A percentile compares a stretch with the other conserved stretches of the same genome.
Evolutionary conservation across 2,797 vertebrate genomes (phyloP).

Genomic region (Chloroceryle amazona): DNA sequence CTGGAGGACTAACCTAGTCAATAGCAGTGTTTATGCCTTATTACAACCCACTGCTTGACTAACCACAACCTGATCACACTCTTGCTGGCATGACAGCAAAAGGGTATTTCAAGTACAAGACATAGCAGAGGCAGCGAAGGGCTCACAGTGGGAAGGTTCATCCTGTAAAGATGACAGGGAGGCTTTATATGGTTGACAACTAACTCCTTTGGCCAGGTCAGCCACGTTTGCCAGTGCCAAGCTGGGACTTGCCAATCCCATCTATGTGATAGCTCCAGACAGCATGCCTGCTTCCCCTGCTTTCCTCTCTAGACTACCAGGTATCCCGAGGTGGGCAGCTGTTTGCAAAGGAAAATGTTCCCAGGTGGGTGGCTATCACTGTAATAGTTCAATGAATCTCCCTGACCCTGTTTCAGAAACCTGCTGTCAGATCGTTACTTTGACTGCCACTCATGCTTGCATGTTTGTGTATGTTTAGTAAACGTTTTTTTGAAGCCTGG

Average conservation of each 20-base stretch:
- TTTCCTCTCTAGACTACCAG: not conserved
- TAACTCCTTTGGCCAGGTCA: not conserved
- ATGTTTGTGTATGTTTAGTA: not conserved
- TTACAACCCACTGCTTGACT: not conserved
- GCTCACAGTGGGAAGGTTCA: not conserved
- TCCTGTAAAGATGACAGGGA: not conserved
- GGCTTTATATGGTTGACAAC: not conserved
- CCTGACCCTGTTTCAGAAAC: not conserved
- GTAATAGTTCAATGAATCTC: not conserved
- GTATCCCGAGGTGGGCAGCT: not conserved
- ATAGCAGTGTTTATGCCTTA: not conserved
- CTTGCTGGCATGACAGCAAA: not conserved
- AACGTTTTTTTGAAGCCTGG: not conserved
- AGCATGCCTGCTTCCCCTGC: not conserved
- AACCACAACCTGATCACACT: not conserved
- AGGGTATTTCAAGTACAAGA: not conserved
- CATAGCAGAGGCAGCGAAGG: not conserved
- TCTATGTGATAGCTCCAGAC: not conserved
- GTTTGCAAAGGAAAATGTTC: not conserved
- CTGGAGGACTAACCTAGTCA: not conserved
- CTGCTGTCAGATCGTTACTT: not conserved
- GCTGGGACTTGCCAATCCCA: not conserved
- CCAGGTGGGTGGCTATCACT: fast-evolving
- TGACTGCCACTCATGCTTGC: not conserved
- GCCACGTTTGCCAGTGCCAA: not conserved